A percentile compares a stretch with the other conserved stretches of the same genome.
Evolutionary conservation across 2,797 vertebrate species (phyloP).

Genomic region (Phaenicophaeus curvirostris): DNA sequence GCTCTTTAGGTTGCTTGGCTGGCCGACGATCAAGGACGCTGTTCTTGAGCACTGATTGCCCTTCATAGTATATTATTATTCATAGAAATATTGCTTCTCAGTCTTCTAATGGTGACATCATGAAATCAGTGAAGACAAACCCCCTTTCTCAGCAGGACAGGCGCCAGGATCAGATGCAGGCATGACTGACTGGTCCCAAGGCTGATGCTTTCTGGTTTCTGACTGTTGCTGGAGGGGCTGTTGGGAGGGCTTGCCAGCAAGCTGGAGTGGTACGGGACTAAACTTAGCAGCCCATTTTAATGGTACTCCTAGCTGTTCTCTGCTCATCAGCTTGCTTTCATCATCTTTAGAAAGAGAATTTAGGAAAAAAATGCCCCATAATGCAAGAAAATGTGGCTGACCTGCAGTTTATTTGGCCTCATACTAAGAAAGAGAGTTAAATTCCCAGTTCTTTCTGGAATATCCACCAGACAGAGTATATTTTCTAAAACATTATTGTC

Average conservation of each 20-base stretch:
- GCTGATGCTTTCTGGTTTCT: constrained; percentile 31
- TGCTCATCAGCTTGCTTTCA: neutral
- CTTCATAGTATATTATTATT: constrained; percentile 9
- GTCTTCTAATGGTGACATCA: constrained; percentile 34
- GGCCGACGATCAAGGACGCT: neutral
- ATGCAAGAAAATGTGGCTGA: neutral
- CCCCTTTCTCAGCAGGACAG: constrained; percentile 39
- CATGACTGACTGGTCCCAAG: constrained; percentile 27
- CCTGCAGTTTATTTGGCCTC: neutral
- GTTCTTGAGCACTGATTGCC: constrained; percentile 4
- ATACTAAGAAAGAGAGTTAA: neutral
- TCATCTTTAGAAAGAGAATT: neutral
- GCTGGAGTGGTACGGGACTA: neutral
- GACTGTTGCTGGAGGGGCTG: neutral
- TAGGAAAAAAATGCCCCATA: neutral
- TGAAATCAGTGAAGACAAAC: constrained; percentile 37
- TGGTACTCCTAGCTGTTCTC: neutral
- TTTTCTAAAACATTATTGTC: neutral
- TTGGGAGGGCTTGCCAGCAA: neutral
- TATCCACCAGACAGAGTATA: neutral
- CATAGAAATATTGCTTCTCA: neutral
- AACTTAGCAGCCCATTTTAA: neutral
- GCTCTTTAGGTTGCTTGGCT: neutral
- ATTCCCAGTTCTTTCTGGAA: neutral
- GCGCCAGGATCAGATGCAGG: neutral